A percentile compares a stretch with the other conserved stretches of the same genome.
Evolutionary conservation across 2,113 vertebrate species (phyloP).

Genomic region (Lampris megalopsis): DNA sequence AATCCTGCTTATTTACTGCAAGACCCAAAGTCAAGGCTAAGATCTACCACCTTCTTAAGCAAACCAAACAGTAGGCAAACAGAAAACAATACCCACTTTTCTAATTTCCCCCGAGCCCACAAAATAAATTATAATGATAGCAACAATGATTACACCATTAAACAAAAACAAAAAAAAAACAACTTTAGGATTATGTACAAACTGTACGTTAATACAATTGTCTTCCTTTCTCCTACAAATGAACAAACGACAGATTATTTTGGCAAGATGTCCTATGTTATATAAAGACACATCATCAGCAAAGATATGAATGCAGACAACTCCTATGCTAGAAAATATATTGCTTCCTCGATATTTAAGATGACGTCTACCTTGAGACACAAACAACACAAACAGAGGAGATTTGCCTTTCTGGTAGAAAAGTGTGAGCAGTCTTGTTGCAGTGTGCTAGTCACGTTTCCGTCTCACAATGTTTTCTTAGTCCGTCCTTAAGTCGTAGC

Average conservation of each 20-base stretch:
- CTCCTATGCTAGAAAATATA: constrained; percentile 78
- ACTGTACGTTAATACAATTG: constrained; percentile 63
- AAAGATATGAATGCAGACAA: constrained; percentile 57
- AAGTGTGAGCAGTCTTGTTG: constrained; percentile 39
- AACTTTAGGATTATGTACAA: constrained; percentile 77
- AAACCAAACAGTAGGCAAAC: constrained; percentile 46
- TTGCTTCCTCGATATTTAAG: constrained; percentile 73
- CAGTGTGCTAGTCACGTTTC: constrained; percentile 28
- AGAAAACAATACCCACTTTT: constrained; percentile 41
- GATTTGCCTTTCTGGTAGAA: constrained; percentile 28
- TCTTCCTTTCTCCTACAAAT: constrained; percentile 54
- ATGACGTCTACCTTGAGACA: constrained; percentile 60
- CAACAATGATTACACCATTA: constrained; percentile 68
- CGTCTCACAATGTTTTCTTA: neutral
- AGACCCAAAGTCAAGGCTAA: constrained; percentile 73
- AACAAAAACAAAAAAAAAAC: constrained; percentile 62
- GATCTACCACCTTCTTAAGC: constrained; percentile 58
- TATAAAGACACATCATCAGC: constrained; percentile 53
- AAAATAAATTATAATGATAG: constrained; percentile 76
- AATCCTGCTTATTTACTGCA: constrained; percentile 69
- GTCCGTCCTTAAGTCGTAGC: constrained; percentile 23
- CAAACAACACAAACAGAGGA: constrained; percentile 50
- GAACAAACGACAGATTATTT: constrained; percentile 58
- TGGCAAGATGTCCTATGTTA: constrained; percentile 72
- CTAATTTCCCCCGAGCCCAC: constrained; percentile 7